These are phyloP conservation scores for Trematocara caparti DNA, from an alignment of 2,797 vertebrate genomes.

Conservation along the genomic window DNA sequence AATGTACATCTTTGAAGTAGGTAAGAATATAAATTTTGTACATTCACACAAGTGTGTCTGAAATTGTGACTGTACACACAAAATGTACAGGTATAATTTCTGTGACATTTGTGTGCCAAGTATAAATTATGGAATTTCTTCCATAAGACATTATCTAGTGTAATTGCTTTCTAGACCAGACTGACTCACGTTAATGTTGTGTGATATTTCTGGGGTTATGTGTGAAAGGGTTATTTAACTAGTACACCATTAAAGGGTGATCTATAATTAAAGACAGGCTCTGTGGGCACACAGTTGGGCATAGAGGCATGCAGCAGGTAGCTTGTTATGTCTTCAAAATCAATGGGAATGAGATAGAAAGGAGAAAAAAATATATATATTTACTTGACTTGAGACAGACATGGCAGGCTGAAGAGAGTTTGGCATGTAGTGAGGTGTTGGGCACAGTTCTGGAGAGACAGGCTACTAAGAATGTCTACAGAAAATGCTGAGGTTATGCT, in stretches of 20 bases:
- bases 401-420: background rate
- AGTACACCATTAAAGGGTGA: background rate
- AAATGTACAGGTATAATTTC: background rate
- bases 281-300: background rate
- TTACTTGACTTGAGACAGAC: background rate
- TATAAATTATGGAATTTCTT: background rate
- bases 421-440: background rate
- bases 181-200: background rate
- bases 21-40: background rate
- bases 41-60: background rate
- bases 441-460: conserved; percentile 6
- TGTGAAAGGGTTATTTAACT: background rate
- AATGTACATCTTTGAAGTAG: background rate
- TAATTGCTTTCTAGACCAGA: background rate
- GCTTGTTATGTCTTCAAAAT: background rate
- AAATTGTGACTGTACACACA: background rate
- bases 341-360: background rate
- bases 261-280: background rate
- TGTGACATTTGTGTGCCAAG: background rate
- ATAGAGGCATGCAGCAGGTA: background rate
- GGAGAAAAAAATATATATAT: background rate
- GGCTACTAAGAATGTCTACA: background rate
- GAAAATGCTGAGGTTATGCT: conserved; percentile 20
- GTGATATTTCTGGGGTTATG: background rate
- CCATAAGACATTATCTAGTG: background rate